Conservation (phyloP, 2,797 vertebrate species). For the Malurus splendens region DNA sequence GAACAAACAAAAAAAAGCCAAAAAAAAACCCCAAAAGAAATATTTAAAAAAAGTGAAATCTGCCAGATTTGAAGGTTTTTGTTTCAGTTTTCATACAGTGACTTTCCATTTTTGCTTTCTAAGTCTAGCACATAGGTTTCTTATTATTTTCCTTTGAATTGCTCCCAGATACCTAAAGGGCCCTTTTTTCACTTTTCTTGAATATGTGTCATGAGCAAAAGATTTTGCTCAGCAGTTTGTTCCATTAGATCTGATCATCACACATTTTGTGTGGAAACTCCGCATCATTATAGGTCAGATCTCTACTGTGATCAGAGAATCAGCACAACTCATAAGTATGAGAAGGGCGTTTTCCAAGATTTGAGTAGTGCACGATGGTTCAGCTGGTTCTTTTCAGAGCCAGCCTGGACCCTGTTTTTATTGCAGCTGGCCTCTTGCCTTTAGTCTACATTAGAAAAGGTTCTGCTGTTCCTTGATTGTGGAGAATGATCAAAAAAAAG, state of each 20-base stretch:
- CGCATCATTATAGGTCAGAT: neutral
- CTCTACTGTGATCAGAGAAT: neutral
- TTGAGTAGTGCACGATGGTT: rapidly evolving
- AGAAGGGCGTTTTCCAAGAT: neutral
- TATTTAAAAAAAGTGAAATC: neutral
- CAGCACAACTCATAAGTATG: neutral
- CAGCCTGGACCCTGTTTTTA: neutral
- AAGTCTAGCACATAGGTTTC: neutral
- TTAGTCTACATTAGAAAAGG: neutral
- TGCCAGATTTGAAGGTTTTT: neutral
- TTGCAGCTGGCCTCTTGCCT: neutral
- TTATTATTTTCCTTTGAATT: neutral
- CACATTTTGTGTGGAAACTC: neutral
- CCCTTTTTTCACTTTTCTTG: neutral
- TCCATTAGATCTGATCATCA: neutral
- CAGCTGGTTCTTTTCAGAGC: neutral
- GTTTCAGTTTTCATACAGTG: neutral
- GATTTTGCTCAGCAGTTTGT: neutral
- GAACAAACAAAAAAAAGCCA: neutral
- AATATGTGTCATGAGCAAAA: neutral
- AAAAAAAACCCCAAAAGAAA: neutral
- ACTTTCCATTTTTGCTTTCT: neutral
- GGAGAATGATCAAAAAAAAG: neutral
- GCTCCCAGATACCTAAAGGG: neutral
- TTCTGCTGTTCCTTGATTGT: neutral